Base-by-base conservation (phyloP, 2,888 invertebrate species). In the Timema podura region DNA sequence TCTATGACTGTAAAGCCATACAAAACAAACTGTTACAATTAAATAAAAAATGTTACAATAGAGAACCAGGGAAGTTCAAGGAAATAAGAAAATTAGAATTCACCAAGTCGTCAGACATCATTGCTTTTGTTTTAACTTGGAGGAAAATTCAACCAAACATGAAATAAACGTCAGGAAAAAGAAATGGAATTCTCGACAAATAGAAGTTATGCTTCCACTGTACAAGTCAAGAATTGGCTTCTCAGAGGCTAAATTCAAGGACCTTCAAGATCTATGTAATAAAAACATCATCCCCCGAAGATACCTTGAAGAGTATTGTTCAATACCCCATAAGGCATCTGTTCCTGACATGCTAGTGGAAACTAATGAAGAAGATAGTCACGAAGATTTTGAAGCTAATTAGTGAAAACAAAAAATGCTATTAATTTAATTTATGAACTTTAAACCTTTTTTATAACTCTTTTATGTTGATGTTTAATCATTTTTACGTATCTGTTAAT, bases 11-110 rank as follows among this genome's bases (percentile, higher is more conserved):
- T 13, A 57, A 57, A 57, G 57, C 57, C 5, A 15, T 57, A 15
- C 57, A n/a, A 16, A 13, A 57, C 57, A 57, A 57, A 6, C 9
- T 57, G 6, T 13, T 57, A 15, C 57, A 13, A 6, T 8, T 15
- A 15, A 57, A 57, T 13, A 15, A 57, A 57, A 57, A 57, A 57
- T n/a, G n/a, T n/a, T n/a, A n/a, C n/a, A 57, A 16, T 57, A 15
- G 57, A 57, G 13, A 57, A 30, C 6, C 8, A 16, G 57, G 8
- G 5, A 15, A 15, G 57, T n/a, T 57, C 57, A 57, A 57, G 57
- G 8, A 57, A 16, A 57, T 57, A 15, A 57, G 57, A 57, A 13
- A 5, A 57, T 30, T 57, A 5, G 16, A 5, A 57, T 57, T 57
- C n/a, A 57, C 8, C 5, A 6, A 57, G 57, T 57, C 8, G 30